phyloP scores from a whole-genome alignment of 2,888 invertebrate genomes.

The Koerneria pararmatus region DNA sequence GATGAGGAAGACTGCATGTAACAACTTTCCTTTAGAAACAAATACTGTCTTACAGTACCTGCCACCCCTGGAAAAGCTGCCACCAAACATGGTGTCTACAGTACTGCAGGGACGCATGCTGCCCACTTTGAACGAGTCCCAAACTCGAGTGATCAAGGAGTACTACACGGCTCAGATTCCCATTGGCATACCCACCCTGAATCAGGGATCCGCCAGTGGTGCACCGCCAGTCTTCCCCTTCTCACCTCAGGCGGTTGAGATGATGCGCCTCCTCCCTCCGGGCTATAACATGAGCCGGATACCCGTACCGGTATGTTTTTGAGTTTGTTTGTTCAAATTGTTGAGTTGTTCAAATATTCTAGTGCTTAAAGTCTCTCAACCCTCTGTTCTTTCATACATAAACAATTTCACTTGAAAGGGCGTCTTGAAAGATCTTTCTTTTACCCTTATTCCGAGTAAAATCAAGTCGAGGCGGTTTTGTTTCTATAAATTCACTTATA shows the following conservation, averaged over 20 bases:
- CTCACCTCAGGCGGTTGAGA: slow-evolving; percentile 23
- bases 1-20: no score
- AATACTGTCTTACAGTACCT: slow-evolving; percentile 35
- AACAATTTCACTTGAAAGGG: no score
- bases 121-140: slow-evolving; percentile 38
- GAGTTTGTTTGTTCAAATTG: background rate
- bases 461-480: no score
- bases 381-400: no score
- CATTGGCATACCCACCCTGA: slow-evolving; percentile 21
- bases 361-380: no score
- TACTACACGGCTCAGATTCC: slow-evolving; percentile 46
- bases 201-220: background rate
- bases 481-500: no score
- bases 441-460: no score
- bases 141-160: slow-evolving; percentile 45
- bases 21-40: no score
- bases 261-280: slow-evolving; percentile 38
- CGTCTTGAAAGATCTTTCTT: no score
- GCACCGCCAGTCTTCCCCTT: background rate
- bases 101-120: slow-evolving; percentile 41
- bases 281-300: slow-evolving; percentile 43
- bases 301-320: slow-evolving; percentile 28
- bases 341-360: background rate
- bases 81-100: slow-evolving; percentile 36
- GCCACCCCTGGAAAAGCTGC: slow-evolving; percentile 43